A percentile compares a stretch with the other conserved stretches of the same genome.
Evolutionary conservation across 2,888 invertebrate genomes (phyloP).

Genomic region (Melanotus villosus): DNA sequence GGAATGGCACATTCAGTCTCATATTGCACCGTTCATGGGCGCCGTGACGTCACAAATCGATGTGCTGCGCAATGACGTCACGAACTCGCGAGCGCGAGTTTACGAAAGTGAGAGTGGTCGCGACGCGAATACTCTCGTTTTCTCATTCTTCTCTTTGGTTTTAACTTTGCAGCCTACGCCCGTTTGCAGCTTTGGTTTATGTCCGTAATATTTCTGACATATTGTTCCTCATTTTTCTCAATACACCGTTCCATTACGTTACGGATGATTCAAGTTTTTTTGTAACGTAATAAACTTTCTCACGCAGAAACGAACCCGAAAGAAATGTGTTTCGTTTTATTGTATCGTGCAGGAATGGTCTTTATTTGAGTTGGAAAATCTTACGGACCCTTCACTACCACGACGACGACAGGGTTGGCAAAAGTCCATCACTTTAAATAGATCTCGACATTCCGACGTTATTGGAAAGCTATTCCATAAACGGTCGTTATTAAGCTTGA

Average conservation of each 20-base stretch:
- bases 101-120: slow-evolving; percentile 60
- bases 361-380: too few relatives aligned
- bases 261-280: not conserved
- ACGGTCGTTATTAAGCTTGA: too few relatives aligned
- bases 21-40: slow-evolving; percentile 31
- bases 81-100: slow-evolving; percentile 51
- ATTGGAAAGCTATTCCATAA: too few relatives aligned
- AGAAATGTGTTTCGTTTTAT: too few relatives aligned
- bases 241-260: not conserved
- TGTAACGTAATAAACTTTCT: not conserved
- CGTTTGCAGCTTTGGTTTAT: slow-evolving; percentile 18
- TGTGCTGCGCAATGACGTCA: slow-evolving; percentile 58
- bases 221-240: slow-evolving; percentile 2
- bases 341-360: too few relatives aligned
- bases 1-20: slow-evolving; percentile 17
- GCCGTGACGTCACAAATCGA: slow-evolving; percentile 55
- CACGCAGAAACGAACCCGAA: too few relatives aligned
- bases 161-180: slow-evolving; percentile 18
- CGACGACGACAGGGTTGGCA: too few relatives aligned
- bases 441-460: too few relatives aligned
- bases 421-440: too few relatives aligned
- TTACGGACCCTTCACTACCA: too few relatives aligned
- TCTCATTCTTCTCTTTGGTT: slow-evolving; percentile 22
- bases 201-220: slow-evolving; percentile 2
- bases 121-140: slow-evolving; percentile 37